Percentiles rank a stretch among this genome's conserved stretches.
Conservation (phyloP, 1,140 invertebrate genomes). For the Melitaea cinxia region DNA sequence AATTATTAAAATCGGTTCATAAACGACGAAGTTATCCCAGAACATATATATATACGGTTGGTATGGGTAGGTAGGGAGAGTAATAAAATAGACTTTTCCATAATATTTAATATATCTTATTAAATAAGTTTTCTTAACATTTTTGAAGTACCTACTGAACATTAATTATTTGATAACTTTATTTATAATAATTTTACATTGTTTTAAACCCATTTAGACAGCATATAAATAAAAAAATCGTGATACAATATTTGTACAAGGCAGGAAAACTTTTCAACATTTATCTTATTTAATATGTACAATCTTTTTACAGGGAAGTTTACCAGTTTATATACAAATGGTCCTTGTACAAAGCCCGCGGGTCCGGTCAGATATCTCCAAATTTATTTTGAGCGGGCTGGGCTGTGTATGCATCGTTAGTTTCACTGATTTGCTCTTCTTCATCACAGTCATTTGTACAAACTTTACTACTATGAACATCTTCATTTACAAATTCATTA, state of each 20-base stretch:
- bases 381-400: slow-evolving; percentile 2
- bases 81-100: too few relatives aligned
- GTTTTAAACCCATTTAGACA: not conserved
- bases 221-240: slow-evolving; percentile 12
- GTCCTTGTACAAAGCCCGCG: slow-evolving; percentile 18
- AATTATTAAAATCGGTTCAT: too few relatives aligned
- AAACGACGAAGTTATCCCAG: too few relatives aligned
- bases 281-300: slow-evolving; percentile 37
- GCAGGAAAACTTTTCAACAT: slow-evolving; percentile 26
- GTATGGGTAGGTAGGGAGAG: too few relatives aligned
- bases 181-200: slow-evolving; percentile 1
- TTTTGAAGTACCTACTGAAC: not conserved
- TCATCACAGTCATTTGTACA: slow-evolving; percentile 10
- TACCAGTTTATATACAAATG: slow-evolving; percentile 11
- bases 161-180: not conserved
- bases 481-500: slow-evolving; percentile 35
- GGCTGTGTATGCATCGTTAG: slow-evolving; percentile 1
- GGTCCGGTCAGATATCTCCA: slow-evolving; percentile 25
- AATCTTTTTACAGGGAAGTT: slow-evolving; percentile 33
- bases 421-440: slow-evolving; percentile 8
- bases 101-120: not conserved
- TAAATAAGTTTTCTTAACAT: not conserved
- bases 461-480: slow-evolving; percentile 5
- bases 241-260: slow-evolving; percentile 18
- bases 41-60: too few relatives aligned